Base-by-base conservation (phyloP, 2,888 invertebrate genomes). In the Seira sanloemensis region DNA sequence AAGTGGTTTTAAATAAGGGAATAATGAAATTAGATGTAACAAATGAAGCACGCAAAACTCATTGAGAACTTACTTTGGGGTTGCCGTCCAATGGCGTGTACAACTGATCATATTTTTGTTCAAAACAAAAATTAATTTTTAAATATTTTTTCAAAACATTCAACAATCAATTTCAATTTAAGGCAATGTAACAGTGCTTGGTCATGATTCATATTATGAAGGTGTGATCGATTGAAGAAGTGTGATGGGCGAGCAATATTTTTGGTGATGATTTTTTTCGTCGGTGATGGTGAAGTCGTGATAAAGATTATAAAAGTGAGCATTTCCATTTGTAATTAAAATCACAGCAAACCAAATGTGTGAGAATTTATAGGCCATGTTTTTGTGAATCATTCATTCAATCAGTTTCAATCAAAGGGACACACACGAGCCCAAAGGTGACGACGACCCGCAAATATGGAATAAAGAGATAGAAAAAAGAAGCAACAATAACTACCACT, bases 81-180 rank as follows among this genome's bases (percentile, higher is more conserved):
- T 84, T 86, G 80, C 89, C 89, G 85, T 89, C 89, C 88, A 89
- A 86, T 78, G 89, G 89, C 69, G 89, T 88, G 86, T 89, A 89
- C 87, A 89, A 88, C 89, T 89, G 87, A 83, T 65, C 66, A 21
- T 65, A 27, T 67, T 62, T 19, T 65, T 62, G 37, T 71, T 71
- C 37, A 37, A 37, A 37, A 37, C 37, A 37, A 37, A 37, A 37
- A 37, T 37, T 12, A 37, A 37, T 37, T 37, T 76, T 58, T 74
- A 50, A 50, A 54, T 72, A 50, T 72, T 69, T 27, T 54, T 50
- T 72, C 54, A 46, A 50, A 50, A 46, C 25, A 37, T 37, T 37
- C 37, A 12, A 37, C 12, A 37, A 37, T 37, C 37, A 37, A n/a
- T 62, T 27, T 74, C 74, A 74, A 74, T 62, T 74, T 58, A 26